Conservation (phyloP, 2,797 vertebrate genomes). For the Gymnoscopelus microlampas region DNA sequence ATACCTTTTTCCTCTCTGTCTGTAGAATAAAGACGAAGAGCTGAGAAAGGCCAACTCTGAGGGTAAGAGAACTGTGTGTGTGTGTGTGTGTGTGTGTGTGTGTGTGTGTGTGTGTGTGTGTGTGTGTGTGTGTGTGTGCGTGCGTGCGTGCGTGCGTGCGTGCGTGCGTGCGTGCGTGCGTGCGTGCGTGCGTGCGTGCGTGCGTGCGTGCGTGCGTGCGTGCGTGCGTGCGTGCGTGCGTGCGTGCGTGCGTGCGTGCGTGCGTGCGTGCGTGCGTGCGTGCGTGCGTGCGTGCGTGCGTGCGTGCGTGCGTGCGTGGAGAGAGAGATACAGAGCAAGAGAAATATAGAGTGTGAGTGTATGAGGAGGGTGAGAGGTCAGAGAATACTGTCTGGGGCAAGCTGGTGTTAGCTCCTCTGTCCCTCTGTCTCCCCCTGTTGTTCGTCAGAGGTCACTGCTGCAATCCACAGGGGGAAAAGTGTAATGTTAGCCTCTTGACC, state of each 20-base stretch:
- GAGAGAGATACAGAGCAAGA: no score
- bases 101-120: constrained; percentile 4
- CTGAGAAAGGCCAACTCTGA: constrained; percentile 74
- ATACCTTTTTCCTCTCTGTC: constrained; percentile 22
- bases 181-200: no score
- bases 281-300: neutral
- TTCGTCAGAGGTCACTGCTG: no score
- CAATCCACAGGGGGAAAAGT: no score
- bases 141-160: no score
- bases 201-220: neutral
- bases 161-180: no score
- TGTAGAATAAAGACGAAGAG: constrained; percentile 71
- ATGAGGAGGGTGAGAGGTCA: neutral
- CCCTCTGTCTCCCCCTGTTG: constrained; percentile 5
- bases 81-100: constrained; percentile 9
- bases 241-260: constrained; percentile 5
- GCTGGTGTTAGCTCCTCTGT: neutral
- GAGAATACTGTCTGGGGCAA: neutral
- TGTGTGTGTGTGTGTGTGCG: neutral
- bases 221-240: constrained; percentile 5
- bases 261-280: constrained; percentile 7
- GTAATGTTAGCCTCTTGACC: no score
- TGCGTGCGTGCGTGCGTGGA: no score
- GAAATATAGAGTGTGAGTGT: neutral
- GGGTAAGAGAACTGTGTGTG: constrained; percentile 43